A percentile compares a stretch with the other conserved stretches of the same genome.
These are phyloP conservation scores for Gymnoscopelus braueri DNA, from an alignment of 2,797 vertebrate genomes.

Conservation along the genomic window DNA sequence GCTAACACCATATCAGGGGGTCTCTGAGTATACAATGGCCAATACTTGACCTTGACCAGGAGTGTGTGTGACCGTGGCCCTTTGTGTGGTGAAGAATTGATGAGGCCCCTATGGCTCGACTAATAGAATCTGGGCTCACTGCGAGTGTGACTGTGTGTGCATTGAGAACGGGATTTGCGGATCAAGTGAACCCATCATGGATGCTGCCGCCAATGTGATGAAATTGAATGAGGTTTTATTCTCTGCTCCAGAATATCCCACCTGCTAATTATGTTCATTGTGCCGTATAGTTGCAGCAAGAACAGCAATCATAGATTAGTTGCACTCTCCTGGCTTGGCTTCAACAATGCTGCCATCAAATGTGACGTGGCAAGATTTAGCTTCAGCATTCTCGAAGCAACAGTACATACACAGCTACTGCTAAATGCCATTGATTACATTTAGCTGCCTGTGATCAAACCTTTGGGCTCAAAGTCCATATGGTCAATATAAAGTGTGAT, in stretches of 20 bases:
- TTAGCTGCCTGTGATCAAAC: slow-evolving; percentile 30
- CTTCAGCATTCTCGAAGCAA: slow-evolving; percentile 35
- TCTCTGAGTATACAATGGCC: slow-evolving; percentile 26
- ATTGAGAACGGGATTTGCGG: slow-evolving; percentile 51
- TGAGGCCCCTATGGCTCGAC: slow-evolving; percentile 38
- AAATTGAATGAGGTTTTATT: slow-evolving; percentile 58
- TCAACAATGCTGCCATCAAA: slow-evolving; percentile 22
- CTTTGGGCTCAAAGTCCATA: slow-evolving; percentile 52
- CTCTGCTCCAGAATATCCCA: slow-evolving; percentile 46
- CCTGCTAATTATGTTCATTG: slow-evolving; percentile 26
- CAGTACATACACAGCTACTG: not conserved
- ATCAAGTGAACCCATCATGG: slow-evolving; percentile 36
- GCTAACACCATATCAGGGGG: slow-evolving; percentile 28
- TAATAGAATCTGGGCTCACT: slow-evolving; percentile 34
- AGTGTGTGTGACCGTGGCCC: slow-evolving; percentile 26
- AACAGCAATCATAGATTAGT: slow-evolving; percentile 44
- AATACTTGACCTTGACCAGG: slow-evolving; percentile 47
- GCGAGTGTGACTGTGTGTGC: slow-evolving; percentile 3
- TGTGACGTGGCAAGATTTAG: slow-evolving; percentile 28
- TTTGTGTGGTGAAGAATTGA: slow-evolving; percentile 52
- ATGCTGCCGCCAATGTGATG: slow-evolving; percentile 21
- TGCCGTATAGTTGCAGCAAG: slow-evolving; percentile 24
- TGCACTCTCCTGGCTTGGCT: slow-evolving; percentile 48
- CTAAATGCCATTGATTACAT: slow-evolving; percentile 63
- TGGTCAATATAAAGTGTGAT: slow-evolving; percentile 41